These are phyloP conservation scores for Macrochelys suwanniensis DNA, from an alignment of 2,797 vertebrate species.

Conservation along the genomic window DNA sequence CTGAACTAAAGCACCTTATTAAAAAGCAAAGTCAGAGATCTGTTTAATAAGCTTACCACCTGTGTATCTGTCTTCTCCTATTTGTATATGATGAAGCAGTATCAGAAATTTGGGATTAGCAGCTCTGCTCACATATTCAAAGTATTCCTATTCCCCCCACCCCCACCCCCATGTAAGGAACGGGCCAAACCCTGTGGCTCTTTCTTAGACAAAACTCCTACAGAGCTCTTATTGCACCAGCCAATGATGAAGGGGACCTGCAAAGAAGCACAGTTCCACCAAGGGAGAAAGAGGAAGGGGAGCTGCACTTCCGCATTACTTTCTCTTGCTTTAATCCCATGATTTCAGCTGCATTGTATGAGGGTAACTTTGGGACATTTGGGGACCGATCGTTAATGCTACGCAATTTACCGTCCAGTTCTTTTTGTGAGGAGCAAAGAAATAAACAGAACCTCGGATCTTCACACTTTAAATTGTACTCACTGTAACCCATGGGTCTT, in stretches of 20 bases:
- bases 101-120: accelerated
- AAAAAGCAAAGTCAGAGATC: background rate
- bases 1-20: background rate
- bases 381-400: background rate
- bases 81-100: background rate
- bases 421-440: background rate
- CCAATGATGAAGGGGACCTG: background rate
- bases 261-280: background rate
- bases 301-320: background rate
- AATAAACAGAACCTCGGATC: background rate
- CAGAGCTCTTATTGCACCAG: background rate
- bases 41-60: background rate
- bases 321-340: too few species aligned
- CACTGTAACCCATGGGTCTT: background rate
- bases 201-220: background rate
- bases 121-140: background rate
- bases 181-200: background rate
- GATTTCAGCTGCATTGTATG: background rate
- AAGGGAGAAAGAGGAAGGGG: background rate
- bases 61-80: background rate
- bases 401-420: background rate
- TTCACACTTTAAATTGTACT: background rate
- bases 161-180: background rate
- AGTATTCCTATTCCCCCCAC: background rate
- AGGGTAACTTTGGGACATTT: background rate